These are phyloP conservation scores for Thamnophis sirtalis DNA, from an alignment of 2,113 vertebrate genomes.

Conservation along the genomic window DNA sequence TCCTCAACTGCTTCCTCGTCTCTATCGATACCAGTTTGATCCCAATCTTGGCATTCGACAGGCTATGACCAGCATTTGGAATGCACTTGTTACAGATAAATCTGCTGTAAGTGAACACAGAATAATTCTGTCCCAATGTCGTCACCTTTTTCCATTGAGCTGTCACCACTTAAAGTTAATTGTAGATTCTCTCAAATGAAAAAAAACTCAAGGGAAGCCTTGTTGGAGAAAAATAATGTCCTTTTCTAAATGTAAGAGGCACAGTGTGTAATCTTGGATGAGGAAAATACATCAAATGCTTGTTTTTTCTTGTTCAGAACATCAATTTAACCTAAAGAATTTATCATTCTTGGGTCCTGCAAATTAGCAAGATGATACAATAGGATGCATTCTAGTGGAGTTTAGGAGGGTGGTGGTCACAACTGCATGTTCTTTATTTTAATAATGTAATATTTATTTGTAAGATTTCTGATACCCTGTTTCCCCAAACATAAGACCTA, in stretches of 20 bases:
- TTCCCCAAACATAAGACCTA: too few relatives aligned
- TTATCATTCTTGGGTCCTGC: neutral
- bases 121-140: neutral
- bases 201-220: neutral
- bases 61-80: conserved; percentile 99
- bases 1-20: conserved; percentile 89
- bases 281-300: neutral
- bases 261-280: too few relatives aligned
- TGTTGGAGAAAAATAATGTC: neutral
- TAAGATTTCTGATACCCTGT: neutral
- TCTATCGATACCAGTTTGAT: conserved; percentile 98
- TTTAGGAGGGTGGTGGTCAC: neutral
- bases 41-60: conserved; percentile 92
- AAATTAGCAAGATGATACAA: neutral
- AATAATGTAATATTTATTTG: neutral
- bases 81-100: conserved; percentile 92
- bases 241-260: neutral
- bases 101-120: conserved; percentile 70
- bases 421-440: neutral
- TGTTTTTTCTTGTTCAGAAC: neutral
- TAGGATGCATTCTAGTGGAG: neutral
- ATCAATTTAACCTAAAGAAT: neutral
- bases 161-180: neutral
- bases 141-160: neutral
- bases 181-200: neutral